phyloP scores from a whole-genome alignment of 2,888 invertebrate genomes.

The Clostera curtula region DNA sequence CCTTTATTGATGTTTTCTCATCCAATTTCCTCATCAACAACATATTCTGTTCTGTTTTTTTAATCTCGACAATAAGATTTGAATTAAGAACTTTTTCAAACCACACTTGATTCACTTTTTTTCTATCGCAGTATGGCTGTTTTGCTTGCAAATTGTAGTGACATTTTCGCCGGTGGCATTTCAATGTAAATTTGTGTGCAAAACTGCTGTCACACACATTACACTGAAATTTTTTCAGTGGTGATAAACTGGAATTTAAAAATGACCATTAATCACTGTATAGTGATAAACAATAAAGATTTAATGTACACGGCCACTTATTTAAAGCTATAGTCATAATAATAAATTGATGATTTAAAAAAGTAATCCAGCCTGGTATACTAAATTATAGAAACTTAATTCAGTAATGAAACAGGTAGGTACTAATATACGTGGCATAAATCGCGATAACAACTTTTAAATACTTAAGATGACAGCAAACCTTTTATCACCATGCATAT shows the following conservation, averaged over 20 bases:
- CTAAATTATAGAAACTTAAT: too few species aligned
- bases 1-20: conserved; percentile 2
- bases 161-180: neutral
- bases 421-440: too few species aligned
- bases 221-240: neutral
- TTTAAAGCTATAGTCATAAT: too few species aligned
- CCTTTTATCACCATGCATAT: conserved; percentile 1
- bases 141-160: conserved; percentile 1
- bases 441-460: too few species aligned
- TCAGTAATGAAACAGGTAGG: too few species aligned
- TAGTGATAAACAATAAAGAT: neutral
- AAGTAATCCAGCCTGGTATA: too few species aligned
- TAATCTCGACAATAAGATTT: conserved; percentile 1
- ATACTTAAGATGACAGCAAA: too few species aligned
- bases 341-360: too few species aligned
- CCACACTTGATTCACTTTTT: conserved; percentile 3
- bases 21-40: conserved; percentile 2
- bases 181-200: neutral
- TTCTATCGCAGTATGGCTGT: conserved; percentile 1
- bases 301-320: too few species aligned
- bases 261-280: neutral
- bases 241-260: neutral
- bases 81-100: conserved; percentile 2
- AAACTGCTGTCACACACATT: neutral
- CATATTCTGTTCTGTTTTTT: neutral